Evolutionary conservation across 2,113 vertebrate genomes (phyloP), one percentile per base, ranked within the genome.

Genomic region (Psittacula cyanocephala): DNA sequence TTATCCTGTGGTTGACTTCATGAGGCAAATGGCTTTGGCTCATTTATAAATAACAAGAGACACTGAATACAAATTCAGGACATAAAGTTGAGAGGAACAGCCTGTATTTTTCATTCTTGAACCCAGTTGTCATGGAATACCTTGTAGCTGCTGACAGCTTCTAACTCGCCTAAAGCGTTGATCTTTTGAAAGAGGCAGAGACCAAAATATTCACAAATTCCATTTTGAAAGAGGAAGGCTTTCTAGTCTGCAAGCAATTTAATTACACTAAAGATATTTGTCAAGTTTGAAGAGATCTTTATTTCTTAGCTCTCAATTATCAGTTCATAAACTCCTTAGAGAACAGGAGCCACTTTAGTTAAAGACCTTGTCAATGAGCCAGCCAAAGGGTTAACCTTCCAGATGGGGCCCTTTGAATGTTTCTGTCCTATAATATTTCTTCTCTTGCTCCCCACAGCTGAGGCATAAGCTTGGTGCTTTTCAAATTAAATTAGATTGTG

Each of bases 401-500:
- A 98, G 97, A 97, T 98, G 98, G 97, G 97, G 94, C 67, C 86
- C 63, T 97, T 92, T 86, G 55, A 95, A 97, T 96, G 92, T 89
- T 93, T 76, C 90, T 71, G 77, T 91, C 96, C 93, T 98, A 79
- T 97, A 97, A 97, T 98, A 98, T 97, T 98, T 98, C 94, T 98
- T 98, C 91, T 93, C 91, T 84, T 86, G 94, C 96, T 95, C 79
- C 93, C 93, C 96, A 96, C 97, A 98, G 97, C 97, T 97, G 96
- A 97, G 97, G 95, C 97, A 96, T 97, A 97, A 97, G 96, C 96
- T 97, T 18, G 79, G 95, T 95, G 95, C 96, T 91, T 97, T 98
- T 97, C 95, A 88, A 98, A 98, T 98, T 97, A 98, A 98, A 98
- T 98, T 98, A 98, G 94, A 97, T 97, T 96, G 35, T 96, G 86